Evolutionary conservation across 2,888 invertebrate species (phyloP).

Genomic region (Pseudolycoriella hygida): DNA sequence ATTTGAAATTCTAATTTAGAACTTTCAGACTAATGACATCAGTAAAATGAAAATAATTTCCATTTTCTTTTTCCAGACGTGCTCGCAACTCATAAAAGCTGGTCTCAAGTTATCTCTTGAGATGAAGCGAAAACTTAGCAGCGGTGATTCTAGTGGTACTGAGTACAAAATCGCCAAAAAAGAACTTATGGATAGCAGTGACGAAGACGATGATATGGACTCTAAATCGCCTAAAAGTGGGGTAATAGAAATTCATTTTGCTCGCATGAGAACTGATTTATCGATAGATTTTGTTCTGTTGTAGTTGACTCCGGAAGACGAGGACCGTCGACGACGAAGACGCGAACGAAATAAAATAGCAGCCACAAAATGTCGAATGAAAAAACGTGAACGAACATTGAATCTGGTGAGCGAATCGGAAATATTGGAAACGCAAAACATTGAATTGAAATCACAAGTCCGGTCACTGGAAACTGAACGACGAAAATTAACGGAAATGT

Average conservation of each 20-base stretch:
- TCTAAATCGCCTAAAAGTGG: conserved; percentile 37
- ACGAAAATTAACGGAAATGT: conserved; percentile 59
- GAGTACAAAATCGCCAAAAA: conserved; percentile 9
- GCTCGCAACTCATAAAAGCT: conserved; percentile 80
- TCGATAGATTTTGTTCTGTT: conserved; percentile 19
- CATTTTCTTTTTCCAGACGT: conserved; percentile 38
- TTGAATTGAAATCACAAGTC: conserved; percentile 66
- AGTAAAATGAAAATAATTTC: not conserved
- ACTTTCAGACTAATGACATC: too few relatives aligned
- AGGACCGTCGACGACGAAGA: conserved; percentile 67
- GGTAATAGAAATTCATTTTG: conserved; percentile 18
- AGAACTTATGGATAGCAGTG: conserved; percentile 7
- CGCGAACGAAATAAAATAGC: conserved; percentile 88
- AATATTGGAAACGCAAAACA: conserved; percentile 66
- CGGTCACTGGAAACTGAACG: conserved; percentile 66
- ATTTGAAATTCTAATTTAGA: too few relatives aligned
- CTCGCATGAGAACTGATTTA: not conserved
- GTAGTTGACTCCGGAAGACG: conserved; percentile 78
- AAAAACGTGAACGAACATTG: conserved; percentile 77
- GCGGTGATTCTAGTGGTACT: conserved; percentile 37
- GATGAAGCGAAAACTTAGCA: conserved; percentile 65
- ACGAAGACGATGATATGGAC: conserved; percentile 28
- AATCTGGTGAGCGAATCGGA: conserved; percentile 77
- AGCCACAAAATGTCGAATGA: conserved; percentile 84
- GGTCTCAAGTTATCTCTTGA: conserved; percentile 80